phyloP scores from a whole-genome alignment of 2,888 invertebrate genomes.

The Malthinus seriepunctatus region DNA sequence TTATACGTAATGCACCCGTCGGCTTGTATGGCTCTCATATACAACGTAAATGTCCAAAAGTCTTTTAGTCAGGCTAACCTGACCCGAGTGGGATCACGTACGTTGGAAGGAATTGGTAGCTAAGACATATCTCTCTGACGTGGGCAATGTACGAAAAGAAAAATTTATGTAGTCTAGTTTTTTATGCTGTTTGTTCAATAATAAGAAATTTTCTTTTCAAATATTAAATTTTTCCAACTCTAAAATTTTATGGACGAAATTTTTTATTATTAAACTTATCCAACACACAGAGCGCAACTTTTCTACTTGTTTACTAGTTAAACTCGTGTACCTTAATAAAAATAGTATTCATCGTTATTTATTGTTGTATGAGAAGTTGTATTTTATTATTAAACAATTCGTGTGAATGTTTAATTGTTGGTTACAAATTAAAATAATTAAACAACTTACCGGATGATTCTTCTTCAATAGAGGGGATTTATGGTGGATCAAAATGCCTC shows the following conservation, averaged over 20 bases:
- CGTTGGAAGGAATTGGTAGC: slow-evolving; percentile 44
- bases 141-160: slow-evolving; percentile 47
- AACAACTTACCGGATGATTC: slow-evolving; percentile 9
- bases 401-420: no score
- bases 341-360: no score
- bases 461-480: background rate
- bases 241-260: slow-evolving; percentile 13
- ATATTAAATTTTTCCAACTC: slow-evolving; percentile 10
- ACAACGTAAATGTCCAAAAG: slow-evolving; percentile 51
- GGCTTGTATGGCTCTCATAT: slow-evolving; percentile 45
- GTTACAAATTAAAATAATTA: background rate
- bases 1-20: slow-evolving; percentile 48
- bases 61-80: slow-evolving; percentile 40
- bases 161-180: slow-evolving; percentile 49
- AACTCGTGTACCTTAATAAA: no score
- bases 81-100: slow-evolving; percentile 48
- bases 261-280: no score
- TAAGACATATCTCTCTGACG: slow-evolving; percentile 49
- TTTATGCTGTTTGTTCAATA: slow-evolving; percentile 37
- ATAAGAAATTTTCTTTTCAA: slow-evolving; percentile 28
- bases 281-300: no score
- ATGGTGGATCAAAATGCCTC: slow-evolving; percentile 14
- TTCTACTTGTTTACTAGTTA: no score
- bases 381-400: no score
- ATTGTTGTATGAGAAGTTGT: no score